Percentiles rank a stretch among this genome's conserved stretches.
Evolutionary conservation across 2,888 invertebrate species (phyloP).

Genomic region (Capitulum mitella): DNA sequence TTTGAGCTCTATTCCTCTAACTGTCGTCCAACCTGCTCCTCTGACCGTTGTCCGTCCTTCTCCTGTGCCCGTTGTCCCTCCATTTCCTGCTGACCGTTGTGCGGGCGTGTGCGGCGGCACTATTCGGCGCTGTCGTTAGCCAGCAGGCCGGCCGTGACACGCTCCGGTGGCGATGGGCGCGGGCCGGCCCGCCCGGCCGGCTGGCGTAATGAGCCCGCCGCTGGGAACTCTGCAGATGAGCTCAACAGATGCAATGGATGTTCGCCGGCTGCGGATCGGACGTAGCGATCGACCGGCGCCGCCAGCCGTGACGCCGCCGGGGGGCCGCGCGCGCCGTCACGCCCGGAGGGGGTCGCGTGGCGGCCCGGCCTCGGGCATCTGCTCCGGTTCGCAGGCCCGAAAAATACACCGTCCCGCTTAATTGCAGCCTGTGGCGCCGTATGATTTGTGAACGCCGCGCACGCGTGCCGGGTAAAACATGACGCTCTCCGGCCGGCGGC

Average conservation of each 20-base stretch:
- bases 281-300: background rate
- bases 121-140: background rate
- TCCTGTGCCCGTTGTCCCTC: too few relatives aligned
- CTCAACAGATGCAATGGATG: slow-evolving; percentile 23
- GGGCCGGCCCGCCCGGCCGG: background rate
- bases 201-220: background rate
- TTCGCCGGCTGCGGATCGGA: background rate
- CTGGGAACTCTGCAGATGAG: slow-evolving; percentile 12
- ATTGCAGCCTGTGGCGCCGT: background rate
- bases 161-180: background rate
- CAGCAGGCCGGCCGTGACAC: background rate
- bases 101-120: too few relatives aligned
- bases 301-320: background rate
- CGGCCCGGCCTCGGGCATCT: background rate
- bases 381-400: background rate
- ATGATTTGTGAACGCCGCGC: background rate
- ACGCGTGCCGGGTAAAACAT: background rate
- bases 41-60: too few relatives aligned
- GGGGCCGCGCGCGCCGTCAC: background rate
- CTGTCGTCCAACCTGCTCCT: too few relatives aligned
- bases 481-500: too few relatives aligned
- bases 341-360: slow-evolving; percentile 8
- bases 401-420: background rate
- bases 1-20: too few relatives aligned
- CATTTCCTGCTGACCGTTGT: too few relatives aligned